phyloP scores from a whole-genome alignment of 2,888 invertebrate species.

The Beris chalybata region DNA sequence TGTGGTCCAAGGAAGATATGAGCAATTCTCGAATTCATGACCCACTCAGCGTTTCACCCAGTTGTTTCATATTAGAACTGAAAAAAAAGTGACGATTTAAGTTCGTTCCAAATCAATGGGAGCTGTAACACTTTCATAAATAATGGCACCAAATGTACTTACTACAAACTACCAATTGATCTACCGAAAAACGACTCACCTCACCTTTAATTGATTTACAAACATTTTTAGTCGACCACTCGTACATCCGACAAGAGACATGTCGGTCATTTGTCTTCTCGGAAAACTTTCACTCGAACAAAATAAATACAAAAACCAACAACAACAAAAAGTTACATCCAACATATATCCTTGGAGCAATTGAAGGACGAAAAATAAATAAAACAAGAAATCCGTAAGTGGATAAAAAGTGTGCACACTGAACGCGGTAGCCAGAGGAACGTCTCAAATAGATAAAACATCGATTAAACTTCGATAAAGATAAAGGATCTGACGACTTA shows the following conservation, averaged over 20 bases:
- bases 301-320: not conserved
- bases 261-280: conserved; percentile 18
- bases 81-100: no score
- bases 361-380: conserved; percentile 16
- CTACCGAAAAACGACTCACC: no score
- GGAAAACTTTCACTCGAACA: not conserved
- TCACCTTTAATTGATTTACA: no score
- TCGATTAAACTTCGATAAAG: conserved; percentile 44
- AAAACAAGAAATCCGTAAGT: conserved; percentile 24
- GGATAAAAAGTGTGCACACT: conserved; percentile 27
- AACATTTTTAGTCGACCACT: no score
- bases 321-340: not conserved
- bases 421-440: conserved; percentile 8
- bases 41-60: no score
- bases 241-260: not conserved
- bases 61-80: no score
- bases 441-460: conserved; percentile 43
- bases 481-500: conserved; percentile 38
- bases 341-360: conserved; percentile 19
- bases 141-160: no score
- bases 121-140: no score
- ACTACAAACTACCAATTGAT: no score
- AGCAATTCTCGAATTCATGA: no score
- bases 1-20: no score
- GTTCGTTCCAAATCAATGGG: no score